Percentiles rank a stretch among this genome's conserved stretches.
Conservation (phyloP, 2,113 vertebrate genomes). For the Micromys minutus region DNA sequence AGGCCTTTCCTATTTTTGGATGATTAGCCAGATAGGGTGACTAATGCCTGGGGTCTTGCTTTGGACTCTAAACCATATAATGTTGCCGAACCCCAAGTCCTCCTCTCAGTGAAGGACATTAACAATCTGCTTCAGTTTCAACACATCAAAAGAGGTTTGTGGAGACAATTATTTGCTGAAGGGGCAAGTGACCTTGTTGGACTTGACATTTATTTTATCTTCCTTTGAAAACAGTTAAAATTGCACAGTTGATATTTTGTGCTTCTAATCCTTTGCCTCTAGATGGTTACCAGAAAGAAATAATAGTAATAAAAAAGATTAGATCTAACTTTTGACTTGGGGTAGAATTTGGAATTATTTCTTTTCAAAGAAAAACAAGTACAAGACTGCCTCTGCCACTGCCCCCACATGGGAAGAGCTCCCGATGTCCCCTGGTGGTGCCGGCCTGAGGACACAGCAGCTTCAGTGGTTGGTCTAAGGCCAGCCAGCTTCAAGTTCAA, state of each 20-base stretch:
- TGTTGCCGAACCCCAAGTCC: constrained; percentile 26
- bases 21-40: constrained; percentile 67
- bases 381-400: background rate
- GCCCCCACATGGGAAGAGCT: background rate
- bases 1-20: constrained; percentile 63
- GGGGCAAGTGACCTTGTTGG: constrained; percentile 64
- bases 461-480: background rate
- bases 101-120: constrained; percentile 66
- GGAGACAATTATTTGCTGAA: constrained; percentile 76
- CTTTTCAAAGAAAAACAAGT: constrained; percentile 49
- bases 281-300: constrained; percentile 68
- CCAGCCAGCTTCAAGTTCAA: background rate
- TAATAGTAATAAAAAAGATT: constrained; percentile 63
- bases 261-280: constrained; percentile 71
- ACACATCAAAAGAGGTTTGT: constrained; percentile 68
- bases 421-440: background rate
- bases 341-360: constrained; percentile 50
- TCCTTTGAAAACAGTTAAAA: constrained; percentile 76
- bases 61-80: constrained; percentile 56
- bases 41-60: constrained; percentile 64
- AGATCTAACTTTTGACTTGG: constrained; percentile 64
- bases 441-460: background rate
- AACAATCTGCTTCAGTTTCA: constrained; percentile 68
- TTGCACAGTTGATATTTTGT: constrained; percentile 68
- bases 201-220: constrained; percentile 78